A percentile compares a stretch with the other conserved stretches of the same genome.
phyloP scores from a whole-genome alignment of 2,888 invertebrate species.

The Agonum fuliginosum region DNA sequence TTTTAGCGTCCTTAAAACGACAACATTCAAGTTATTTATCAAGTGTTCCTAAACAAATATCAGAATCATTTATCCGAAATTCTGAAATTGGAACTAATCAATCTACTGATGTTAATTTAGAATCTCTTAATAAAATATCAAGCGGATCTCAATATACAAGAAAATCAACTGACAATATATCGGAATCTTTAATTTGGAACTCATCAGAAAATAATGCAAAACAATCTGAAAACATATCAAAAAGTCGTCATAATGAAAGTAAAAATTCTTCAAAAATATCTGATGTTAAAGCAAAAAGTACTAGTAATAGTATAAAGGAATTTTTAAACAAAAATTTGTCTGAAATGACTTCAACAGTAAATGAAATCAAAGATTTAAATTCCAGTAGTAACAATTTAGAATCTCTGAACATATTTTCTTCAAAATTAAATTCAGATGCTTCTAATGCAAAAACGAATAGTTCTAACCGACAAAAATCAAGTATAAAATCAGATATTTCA shows the following conservation, averaged over 20 bases:
- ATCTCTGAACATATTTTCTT: background rate
- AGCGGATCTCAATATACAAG: background rate
- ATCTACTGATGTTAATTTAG: background rate
- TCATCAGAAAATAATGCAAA: background rate
- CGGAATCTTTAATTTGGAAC: background rate
- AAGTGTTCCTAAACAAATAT: conserved; percentile 14
- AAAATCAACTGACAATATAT: background rate
- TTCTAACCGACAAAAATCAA: background rate
- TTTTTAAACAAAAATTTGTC: background rate
- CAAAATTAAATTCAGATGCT: background rate
- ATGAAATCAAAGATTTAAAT: background rate
- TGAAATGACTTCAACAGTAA: background rate
- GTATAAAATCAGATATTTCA: conserved; percentile 7
- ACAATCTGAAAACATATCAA: background rate
- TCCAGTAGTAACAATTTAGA: background rate
- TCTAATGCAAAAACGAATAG: background rate
- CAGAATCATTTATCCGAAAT: background rate
- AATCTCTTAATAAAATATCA: conserved; percentile 25
- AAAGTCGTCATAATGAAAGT: background rate
- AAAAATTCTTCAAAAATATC: background rate
- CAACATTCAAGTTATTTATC: conserved; percentile 13
- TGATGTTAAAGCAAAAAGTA: conserved; percentile 15
- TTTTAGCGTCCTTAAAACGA: conserved; percentile 14
- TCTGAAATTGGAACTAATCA: background rate
- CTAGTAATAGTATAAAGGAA: background rate